These are phyloP conservation scores for Stenopsyche tienmushanensis DNA, from an alignment of 1,140 invertebrate species.

Conservation along the genomic window DNA sequence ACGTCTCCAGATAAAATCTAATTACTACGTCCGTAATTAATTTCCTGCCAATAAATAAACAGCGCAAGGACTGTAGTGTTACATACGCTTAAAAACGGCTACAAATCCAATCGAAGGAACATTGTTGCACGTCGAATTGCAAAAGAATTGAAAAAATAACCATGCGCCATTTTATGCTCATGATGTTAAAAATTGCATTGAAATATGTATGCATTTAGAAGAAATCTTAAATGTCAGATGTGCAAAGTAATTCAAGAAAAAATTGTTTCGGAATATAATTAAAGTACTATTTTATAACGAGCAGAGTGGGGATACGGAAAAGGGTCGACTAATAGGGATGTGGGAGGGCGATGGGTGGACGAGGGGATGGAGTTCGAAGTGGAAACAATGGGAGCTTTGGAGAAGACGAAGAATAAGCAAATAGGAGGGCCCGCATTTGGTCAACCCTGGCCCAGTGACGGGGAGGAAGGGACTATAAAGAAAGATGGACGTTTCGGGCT, in stretches of 20 bases:
- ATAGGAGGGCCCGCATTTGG: slow-evolving; percentile 26
- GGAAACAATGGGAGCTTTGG: slow-evolving; percentile 34
- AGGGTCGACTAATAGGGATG: slow-evolving; percentile 20
- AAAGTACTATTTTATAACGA: no score
- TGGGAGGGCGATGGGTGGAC: not conserved
- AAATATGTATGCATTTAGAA: no score
- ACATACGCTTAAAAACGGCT: no score
- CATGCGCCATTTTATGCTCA: no score
- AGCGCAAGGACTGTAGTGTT: no score
- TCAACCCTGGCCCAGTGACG: not conserved
- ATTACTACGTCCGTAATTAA: slow-evolving; percentile 42
- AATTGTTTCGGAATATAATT: no score
- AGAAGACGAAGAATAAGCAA: slow-evolving; percentile 38
- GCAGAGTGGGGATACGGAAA: not conserved
- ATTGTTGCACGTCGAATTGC: no score
- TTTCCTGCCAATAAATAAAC: slow-evolving; percentile 41
- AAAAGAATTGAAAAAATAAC: no score
- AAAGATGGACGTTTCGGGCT: slow-evolving; percentile 36
- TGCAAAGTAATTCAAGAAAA: no score
- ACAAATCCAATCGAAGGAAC: no score
- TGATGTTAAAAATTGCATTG: no score
- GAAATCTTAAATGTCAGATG: no score
- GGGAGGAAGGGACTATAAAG: slow-evolving; percentile 26
- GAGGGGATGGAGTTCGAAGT: slow-evolving; percentile 15
- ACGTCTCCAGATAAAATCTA: slow-evolving; percentile 42